phyloP scores from a whole-genome alignment of 2,888 invertebrate species.

The Chloroclystis v-ata region DNA sequence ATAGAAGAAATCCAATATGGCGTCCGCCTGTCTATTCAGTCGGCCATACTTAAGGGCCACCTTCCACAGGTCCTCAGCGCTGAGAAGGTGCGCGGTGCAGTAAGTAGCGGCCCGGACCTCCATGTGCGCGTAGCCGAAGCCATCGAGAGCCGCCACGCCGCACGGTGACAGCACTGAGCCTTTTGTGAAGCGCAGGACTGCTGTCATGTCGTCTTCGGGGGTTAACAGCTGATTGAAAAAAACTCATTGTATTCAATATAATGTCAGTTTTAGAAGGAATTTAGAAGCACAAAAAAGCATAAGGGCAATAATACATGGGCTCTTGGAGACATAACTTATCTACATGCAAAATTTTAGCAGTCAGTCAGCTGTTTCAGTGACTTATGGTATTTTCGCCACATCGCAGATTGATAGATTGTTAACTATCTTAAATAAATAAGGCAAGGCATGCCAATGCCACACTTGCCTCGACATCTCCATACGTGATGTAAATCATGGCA shows the following conservation, averaged over 20 bases:
- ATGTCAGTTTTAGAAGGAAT: too few species aligned
- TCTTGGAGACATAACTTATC: too few species aligned
- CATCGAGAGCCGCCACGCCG: slow-evolving; percentile 41
- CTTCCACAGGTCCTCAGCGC: slow-evolving; percentile 47
- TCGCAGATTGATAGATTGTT: too few species aligned
- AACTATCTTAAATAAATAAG: too few species aligned
- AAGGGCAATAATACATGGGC: too few species aligned
- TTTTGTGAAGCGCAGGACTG: slow-evolving; percentile 57
- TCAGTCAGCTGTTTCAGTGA: too few species aligned
- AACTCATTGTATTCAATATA: too few species aligned
- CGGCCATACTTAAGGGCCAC: slow-evolving; percentile 44
- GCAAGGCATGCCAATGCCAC: too few species aligned
- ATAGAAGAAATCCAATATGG: slow-evolving; percentile 41
- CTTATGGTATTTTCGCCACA: too few species aligned
- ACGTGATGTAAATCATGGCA: slow-evolving; percentile 55
- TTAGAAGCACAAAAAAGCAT: too few species aligned
- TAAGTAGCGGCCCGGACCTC: slow-evolving; percentile 60
- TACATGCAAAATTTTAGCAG: too few species aligned
- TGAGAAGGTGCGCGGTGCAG: slow-evolving; percentile 58
- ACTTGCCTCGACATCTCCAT: slow-evolving; percentile 58
- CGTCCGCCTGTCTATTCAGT: slow-evolving; percentile 34
- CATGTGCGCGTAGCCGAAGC: slow-evolving; percentile 46
- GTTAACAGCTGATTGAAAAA: slow-evolving; percentile 64
- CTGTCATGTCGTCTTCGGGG: slow-evolving; percentile 62
- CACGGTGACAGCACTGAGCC: slow-evolving; percentile 52